A percentile compares a stretch with the other conserved stretches of the same genome.
Conservation (phyloP, 2,888 invertebrate species). For the Heliconius cydno region DNA sequence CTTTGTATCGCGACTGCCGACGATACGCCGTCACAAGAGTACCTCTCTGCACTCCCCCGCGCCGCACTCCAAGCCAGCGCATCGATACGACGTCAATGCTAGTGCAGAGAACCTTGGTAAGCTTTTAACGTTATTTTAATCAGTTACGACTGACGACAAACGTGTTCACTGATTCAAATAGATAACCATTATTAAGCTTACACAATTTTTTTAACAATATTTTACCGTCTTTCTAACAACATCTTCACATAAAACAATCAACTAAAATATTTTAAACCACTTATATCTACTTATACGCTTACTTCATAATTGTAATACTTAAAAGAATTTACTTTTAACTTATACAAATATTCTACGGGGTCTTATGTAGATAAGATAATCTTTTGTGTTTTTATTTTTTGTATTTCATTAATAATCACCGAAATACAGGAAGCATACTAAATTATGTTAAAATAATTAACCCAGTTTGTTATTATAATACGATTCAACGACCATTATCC, state of each 20-base stretch:
- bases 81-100: slow-evolving; percentile 88
- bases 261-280: slow-evolving; percentile 37
- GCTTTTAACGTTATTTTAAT: slow-evolving; percentile 50
- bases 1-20: slow-evolving; percentile 95
- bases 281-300: slow-evolving; percentile 17
- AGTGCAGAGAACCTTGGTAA: slow-evolving; percentile 90
- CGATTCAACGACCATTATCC: neutral
- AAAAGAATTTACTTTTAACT: neutral
- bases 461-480: neutral
- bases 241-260: slow-evolving; percentile 45
- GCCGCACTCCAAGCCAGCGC: slow-evolving; percentile 85
- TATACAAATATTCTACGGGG: neutral
- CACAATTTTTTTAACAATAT: slow-evolving; percentile 41
- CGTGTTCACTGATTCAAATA: slow-evolving; percentile 44
- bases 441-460: neutral
- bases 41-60: slow-evolving; percentile 90
- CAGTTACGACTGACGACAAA: slow-evolving; percentile 32
- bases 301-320: neutral
- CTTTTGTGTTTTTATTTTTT: neutral
- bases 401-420: neutral
- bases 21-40: slow-evolving; percentile 92
- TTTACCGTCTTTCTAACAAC: slow-evolving; percentile 39
- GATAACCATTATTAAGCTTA: slow-evolving; percentile 39
- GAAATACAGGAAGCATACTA: neutral
- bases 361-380: neutral